These are phyloP conservation scores for Mus pahari DNA, from an alignment of 2,113 vertebrate genomes.

Conservation along the genomic window DNA sequence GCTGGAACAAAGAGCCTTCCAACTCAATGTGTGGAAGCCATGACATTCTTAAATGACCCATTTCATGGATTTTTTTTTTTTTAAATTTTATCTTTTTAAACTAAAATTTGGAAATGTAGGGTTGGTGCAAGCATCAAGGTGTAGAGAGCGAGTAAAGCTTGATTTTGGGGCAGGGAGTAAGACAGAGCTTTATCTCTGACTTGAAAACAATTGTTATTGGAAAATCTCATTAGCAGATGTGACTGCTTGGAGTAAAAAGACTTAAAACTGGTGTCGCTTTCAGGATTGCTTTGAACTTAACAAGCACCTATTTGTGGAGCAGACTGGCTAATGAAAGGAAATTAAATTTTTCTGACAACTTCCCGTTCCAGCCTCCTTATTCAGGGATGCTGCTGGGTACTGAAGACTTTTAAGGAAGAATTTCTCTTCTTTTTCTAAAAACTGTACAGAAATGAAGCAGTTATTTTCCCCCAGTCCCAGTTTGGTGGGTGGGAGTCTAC, in stretches of 20 bases:
- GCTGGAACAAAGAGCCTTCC: slow-evolving; percentile 91
- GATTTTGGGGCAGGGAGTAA: slow-evolving; percentile 34
- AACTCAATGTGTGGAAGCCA: slow-evolving; percentile 90
- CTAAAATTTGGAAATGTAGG: slow-evolving; percentile 87
- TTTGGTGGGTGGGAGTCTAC: slow-evolving; percentile 72
- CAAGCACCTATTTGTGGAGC: slow-evolving; percentile 92
- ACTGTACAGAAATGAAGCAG: slow-evolving; percentile 85
- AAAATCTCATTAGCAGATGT: slow-evolving; percentile 93
- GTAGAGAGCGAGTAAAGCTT: slow-evolving; percentile 88
- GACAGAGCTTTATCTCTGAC: slow-evolving; percentile 87
- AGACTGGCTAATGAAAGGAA: slow-evolving; percentile 94
- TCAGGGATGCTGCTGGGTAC: slow-evolving; percentile 88
- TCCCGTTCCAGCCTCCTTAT: slow-evolving; percentile 89
- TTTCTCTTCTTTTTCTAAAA: slow-evolving; percentile 84
- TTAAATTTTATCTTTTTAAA: slow-evolving; percentile 85
- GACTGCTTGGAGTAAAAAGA: slow-evolving; percentile 86
- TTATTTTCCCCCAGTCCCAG: slow-evolving; percentile 78
- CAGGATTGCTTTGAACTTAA: slow-evolving; percentile 90
- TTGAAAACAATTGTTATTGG: slow-evolving; percentile 90
- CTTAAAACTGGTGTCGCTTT: slow-evolving; percentile 91
- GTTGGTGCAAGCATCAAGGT: slow-evolving; percentile 86
- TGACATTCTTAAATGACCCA: slow-evolving; percentile 90
- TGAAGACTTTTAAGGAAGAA: slow-evolving; percentile 89
- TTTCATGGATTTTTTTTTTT: slow-evolving; percentile 86
- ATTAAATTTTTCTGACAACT: slow-evolving; percentile 93